Percentiles rank a stretch among this genome's conserved stretches.
Conservation (phyloP, 2,797 vertebrate genomes). For the Todus mexicanus region DNA sequence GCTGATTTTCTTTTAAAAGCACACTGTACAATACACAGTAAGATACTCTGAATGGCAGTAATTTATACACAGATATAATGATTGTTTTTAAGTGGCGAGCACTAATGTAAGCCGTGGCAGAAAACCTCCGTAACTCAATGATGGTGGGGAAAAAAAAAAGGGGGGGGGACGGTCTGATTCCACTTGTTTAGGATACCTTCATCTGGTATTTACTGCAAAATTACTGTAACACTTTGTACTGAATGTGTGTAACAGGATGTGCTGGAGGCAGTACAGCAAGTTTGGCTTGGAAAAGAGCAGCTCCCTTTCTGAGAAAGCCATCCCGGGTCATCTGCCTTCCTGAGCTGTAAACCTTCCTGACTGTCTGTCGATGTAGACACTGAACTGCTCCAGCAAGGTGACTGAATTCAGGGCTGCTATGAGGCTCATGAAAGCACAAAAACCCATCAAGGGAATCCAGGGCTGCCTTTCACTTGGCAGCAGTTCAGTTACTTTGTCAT, state of each 20-base stretch:
- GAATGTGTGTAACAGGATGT: neutral
- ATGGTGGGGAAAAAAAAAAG: fast-evolving
- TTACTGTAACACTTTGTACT: neutral
- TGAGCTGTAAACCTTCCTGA: neutral
- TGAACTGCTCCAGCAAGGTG: slow-evolving; percentile 37
- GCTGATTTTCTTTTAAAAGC: neutral
- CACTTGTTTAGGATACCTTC: neutral
- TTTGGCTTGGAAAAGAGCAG: neutral
- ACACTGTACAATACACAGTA: neutral
- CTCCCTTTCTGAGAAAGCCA: slow-evolving; percentile 23
- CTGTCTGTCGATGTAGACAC: neutral
- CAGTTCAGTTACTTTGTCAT: slow-evolving; percentile 28
- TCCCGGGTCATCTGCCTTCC: neutral
- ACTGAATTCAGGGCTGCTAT: neutral
- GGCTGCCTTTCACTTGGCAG: slow-evolving; percentile 19
- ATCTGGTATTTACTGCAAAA: neutral
- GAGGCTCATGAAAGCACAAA: slow-evolving; percentile 5
- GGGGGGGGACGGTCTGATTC: neutral
- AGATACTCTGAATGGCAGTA: neutral
- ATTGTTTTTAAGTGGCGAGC: neutral
- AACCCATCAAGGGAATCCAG: slow-evolving; percentile 17
- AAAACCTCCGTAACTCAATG: neutral
- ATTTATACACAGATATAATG: neutral
- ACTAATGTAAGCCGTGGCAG: neutral
- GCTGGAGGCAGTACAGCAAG: neutral